phyloP scores from a whole-genome alignment of 2,113 vertebrate genomes.

The Scatophagus argus region DNA sequence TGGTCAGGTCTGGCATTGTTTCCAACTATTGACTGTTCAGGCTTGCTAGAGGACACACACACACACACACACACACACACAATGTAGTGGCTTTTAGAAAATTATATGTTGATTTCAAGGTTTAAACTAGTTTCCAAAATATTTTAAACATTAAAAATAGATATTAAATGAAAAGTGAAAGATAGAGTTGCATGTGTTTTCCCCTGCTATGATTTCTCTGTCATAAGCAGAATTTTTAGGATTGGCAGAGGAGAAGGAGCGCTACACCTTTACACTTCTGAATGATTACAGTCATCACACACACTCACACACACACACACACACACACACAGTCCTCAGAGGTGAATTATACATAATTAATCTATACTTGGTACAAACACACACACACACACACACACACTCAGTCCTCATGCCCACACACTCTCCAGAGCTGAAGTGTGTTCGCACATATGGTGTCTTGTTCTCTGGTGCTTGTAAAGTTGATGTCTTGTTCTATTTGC shows the following conservation, averaged over 20 bases:
- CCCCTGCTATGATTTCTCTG: constrained; percentile 30
- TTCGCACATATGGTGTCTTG: constrained; percentile 13
- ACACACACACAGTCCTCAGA: constrained; percentile 22
- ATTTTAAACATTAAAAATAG: not conserved
- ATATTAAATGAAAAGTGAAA: no score
- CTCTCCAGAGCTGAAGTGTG: not conserved
- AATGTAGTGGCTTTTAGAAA: no score
- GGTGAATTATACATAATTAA: constrained; percentile 58
- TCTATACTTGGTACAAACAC: not conserved
- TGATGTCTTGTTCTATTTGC: not conserved
- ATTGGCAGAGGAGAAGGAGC: not conserved
- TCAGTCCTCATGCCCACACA: not conserved
- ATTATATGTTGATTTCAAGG: not conserved
- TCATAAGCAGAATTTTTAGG: constrained; percentile 39
- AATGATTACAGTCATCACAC: constrained; percentile 55
- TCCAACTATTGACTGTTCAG: constrained; percentile 55
- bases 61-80: not conserved
- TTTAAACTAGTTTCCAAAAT: not conserved
- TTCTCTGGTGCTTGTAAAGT: not conserved
- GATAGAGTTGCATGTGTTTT: constrained; percentile 27
- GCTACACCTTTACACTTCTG: constrained; percentile 41
- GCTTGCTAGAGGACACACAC: not conserved
- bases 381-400: constrained; percentile 6
- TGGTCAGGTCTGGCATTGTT: constrained; percentile 65
- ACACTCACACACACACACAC: constrained; percentile 29